These are phyloP conservation scores for Triplophysa bombifrons DNA, from an alignment of 2,797 vertebrate genomes.

Conservation along the genomic window DNA sequence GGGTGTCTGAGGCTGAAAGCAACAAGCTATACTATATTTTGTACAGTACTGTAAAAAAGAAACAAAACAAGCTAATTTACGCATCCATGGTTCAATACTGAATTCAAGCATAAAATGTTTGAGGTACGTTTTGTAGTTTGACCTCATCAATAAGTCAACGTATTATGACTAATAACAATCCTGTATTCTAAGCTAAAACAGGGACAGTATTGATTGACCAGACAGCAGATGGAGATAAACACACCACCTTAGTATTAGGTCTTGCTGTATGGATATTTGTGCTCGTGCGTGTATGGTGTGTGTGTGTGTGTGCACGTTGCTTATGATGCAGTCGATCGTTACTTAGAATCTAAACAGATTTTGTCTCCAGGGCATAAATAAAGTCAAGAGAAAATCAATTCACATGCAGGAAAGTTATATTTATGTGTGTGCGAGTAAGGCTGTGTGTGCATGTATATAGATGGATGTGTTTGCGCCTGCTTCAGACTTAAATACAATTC, in stretches of 20 bases:
- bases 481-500: neutral
- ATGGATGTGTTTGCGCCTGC: neutral
- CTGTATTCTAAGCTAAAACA: constrained; percentile 58
- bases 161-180: constrained; percentile 40
- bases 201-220: constrained; percentile 57
- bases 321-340: constrained; percentile 28
- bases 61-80: neutral
- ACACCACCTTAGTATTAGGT: constrained; percentile 43
- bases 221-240: constrained; percentile 52
- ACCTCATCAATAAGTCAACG: constrained; percentile 35
- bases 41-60: neutral
- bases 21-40: neutral
- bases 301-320: neutral
- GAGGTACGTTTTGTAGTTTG: constrained; percentile 9
- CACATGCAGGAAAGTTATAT: constrained; percentile 6
- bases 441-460: neutral
- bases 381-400: constrained; percentile 20
- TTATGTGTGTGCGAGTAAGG: neutral
- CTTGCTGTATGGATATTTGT: constrained; percentile 16
- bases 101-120: neutral
- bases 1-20: neutral
- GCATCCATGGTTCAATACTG: neutral
- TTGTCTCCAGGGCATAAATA: constrained; percentile 30
- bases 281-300: neutral
- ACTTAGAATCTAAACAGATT: constrained; percentile 30